Base-by-base conservation (phyloP, 1,140 invertebrate genomes). In the Drosophila rufa region DNA sequence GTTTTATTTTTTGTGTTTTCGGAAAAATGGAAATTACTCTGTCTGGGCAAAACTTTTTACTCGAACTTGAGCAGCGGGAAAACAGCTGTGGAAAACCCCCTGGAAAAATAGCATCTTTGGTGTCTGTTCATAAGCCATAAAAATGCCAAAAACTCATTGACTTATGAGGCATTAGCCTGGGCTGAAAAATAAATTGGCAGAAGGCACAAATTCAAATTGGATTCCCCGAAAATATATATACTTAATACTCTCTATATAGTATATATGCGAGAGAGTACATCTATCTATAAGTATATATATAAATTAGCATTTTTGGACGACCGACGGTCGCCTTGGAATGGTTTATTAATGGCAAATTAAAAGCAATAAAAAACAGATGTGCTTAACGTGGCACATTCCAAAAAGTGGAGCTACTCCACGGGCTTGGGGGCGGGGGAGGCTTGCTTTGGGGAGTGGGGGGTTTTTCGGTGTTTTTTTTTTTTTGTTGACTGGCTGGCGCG, bases 331-430 rank as follows among this genome's bases (percentile, higher is more conserved):
- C 82, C 69, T 80, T 69, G 80, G 79, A 92, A 92, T 92, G 91
- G 91, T 86, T 91, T 92, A 92, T 92, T 92, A 92, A 92, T 92
- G 91, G 91, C 91, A 91, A 92, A 92, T 92, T 92, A 92, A 92
- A 92, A 92, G 91, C 87, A 92, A 92, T 92, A 92, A 92, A 92
- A 92, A 92, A 89, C 91, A 92, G 91, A 92, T 92, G 91, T 92
- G 91, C 91, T 92, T 91, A 92, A 89, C 87, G 82, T 85, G 79
- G 91, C 91, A 91, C 81, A 92, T 89, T 91, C 84, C 84, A 78
- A 80, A 68, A 76, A 61, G 33, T 38, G 51, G 25, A 50, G 47
- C 47, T n/a, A 50, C 47, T 50, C 47, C 15, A 4, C n/a, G 15
- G 6, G 36, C 46, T 2, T 14, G 38, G 22, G 14, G 33, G 12